Conservation (phyloP, 2,888 invertebrate genomes). For the Catonia carolina region DNA sequence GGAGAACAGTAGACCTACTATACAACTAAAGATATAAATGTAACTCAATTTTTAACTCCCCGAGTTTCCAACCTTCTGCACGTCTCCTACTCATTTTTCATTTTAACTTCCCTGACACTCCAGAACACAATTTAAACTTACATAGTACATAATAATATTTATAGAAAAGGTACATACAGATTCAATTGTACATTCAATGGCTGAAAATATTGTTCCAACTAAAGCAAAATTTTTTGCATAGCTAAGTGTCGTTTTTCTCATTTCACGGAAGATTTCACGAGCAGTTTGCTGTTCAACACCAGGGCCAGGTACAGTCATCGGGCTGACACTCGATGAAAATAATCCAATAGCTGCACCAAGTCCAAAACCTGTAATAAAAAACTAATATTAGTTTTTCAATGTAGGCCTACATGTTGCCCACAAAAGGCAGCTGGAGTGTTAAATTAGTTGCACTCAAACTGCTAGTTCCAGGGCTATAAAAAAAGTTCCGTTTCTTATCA, state of each 20-base stretch:
- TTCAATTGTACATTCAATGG: constrained; percentile 91
- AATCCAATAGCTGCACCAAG: constrained; percentile 92
- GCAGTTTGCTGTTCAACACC: constrained; percentile 76
- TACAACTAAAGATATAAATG: no score
- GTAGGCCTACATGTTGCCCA: no score
- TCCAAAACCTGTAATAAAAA: constrained; percentile 66
- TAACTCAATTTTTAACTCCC: no score
- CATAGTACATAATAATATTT: neutral
- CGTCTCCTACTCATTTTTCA: no score
- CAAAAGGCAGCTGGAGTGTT: no score
- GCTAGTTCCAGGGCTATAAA: no score
- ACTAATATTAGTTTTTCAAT: neutral
- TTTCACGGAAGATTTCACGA: constrained; percentile 80
- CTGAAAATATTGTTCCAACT: constrained; percentile 89
- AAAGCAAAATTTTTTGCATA: constrained; percentile 98
- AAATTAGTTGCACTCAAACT: no score
- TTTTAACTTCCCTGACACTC: no score
- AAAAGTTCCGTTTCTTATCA: no score
- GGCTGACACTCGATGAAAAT: constrained; percentile 94
- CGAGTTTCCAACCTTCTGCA: no score
- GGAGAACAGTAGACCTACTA: no score
- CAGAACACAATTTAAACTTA: no score
- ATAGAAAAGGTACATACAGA: constrained; percentile 48
- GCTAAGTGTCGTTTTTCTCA: constrained; percentile 82
- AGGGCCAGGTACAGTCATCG: constrained; percentile 57